Conservation (phyloP, 2,113 vertebrate genomes). For the Phrynosoma platyrhinos region DNA sequence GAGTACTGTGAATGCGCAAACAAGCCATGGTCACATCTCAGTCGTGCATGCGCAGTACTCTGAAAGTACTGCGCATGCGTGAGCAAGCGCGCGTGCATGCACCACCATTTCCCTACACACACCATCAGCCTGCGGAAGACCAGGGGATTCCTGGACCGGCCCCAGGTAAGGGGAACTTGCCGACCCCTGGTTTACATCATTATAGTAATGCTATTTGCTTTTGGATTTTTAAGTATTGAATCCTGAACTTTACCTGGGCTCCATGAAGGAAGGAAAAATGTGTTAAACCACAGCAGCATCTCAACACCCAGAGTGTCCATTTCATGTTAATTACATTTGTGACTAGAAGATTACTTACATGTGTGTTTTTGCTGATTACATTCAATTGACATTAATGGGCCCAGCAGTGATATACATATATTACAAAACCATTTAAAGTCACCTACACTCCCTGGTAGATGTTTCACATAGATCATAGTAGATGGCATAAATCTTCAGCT, state of each 20-base stretch:
- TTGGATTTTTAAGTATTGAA: not conserved
- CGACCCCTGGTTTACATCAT: not conserved
- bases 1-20: too few relatives aligned
- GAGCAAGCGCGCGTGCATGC: too few relatives aligned
- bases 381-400: constrained; percentile 66
- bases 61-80: too few relatives aligned
- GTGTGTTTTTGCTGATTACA: constrained; percentile 59
- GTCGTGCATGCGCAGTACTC: too few relatives aligned
- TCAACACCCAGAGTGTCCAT: constrained; percentile 54
- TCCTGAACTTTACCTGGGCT: not conserved
- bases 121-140: too few relatives aligned
- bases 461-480: constrained; percentile 57
- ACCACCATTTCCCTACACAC: too few relatives aligned
- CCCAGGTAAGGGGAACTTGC: too few relatives aligned
- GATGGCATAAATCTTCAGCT: constrained; percentile 60
- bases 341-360: constrained; percentile 67
- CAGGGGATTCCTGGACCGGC: too few relatives aligned
- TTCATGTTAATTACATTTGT: constrained; percentile 68
- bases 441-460: constrained; percentile 67
- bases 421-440: constrained; percentile 69
- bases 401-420: constrained; percentile 60
- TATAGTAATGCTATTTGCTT: constrained; percentile 43
- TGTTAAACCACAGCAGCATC: constrained; percentile 46
- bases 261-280: constrained; percentile 42
- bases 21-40: too few relatives aligned